Evolutionary conservation across 2,113 vertebrate species (phyloP), one percentile per base, ranked within the genome.

Genomic region (Alligator mississippiensis): DNA sequence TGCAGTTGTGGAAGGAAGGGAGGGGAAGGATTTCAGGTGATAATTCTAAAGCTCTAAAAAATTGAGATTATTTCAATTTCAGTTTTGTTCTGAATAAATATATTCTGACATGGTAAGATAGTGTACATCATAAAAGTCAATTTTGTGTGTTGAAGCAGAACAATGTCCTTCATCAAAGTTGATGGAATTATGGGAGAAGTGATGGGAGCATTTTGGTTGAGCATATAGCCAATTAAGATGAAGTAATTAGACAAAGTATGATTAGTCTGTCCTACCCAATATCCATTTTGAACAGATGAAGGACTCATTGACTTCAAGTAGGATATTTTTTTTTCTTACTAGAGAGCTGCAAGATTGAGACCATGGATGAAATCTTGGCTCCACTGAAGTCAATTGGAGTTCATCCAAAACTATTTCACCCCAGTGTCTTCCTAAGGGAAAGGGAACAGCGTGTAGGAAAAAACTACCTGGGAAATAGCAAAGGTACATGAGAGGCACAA

Each of bases 231-330:
- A 93, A 78, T 92, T 89, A 82, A 78, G 66, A 79, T 80, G 89
- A 96, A 93, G 72, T 88, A 92, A 95, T 86, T 93, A 77, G 38
- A 89, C n/a, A 70, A 92, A 93, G 83, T 85, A 70, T 38, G 82
- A 76, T 87, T 96, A 95, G 76, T 84, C 77, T 88, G 60, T 85
- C 91, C 93, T 70, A 88, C 30, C 68, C 87, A 76, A 57, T 57
- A 82, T 90, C 27, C 70, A 54, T 47, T 76, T 24, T 3, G 59
- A 85, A 47, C 64, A 75, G 68, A 85, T 82, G 66, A 27, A 91
- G 13, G 34, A 75, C 78, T 75, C 60, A n/a, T 68, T 90, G 84
- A 81, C 76, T 90, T 63, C 93, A 30, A 54, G 1, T 21, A 18
- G 6, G 30, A 13, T 14, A 13, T 14, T 76, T 89, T 88, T 62